Evolutionary conservation across 2,888 invertebrate genomes (phyloP).

Genomic region (Lacanobia wlatinum): DNA sequence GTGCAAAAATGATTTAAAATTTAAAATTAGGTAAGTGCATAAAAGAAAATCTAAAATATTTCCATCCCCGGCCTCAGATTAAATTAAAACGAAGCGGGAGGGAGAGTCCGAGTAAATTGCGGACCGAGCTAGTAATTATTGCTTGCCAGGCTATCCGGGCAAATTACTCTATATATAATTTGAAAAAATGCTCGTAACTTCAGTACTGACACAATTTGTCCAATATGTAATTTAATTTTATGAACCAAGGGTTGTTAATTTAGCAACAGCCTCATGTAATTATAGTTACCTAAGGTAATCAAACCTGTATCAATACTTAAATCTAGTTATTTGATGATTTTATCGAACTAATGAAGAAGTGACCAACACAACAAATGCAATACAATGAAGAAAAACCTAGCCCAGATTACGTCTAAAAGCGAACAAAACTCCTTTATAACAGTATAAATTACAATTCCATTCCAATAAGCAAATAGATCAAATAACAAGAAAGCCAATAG

Average conservation of each 20-base stretch:
- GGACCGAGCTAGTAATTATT: conserved; percentile 8
- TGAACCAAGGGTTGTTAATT: too few relatives aligned
- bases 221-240: background rate
- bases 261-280: too few relatives aligned
- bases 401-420: background rate
- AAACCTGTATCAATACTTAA: too few relatives aligned
- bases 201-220: background rate
- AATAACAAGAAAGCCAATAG: conserved; percentile 44
- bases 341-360: background rate
- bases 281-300: too few relatives aligned
- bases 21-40: background rate
- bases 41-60: conserved; percentile 6
- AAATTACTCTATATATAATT: background rate
- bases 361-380: background rate
- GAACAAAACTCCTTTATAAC: background rate
- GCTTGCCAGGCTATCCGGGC: background rate
- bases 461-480: conserved; percentile 29
- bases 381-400: background rate
- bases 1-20: background rate
- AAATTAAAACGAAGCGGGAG: conserved; percentile 27
- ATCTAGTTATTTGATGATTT: background rate
- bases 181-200: background rate
- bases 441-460: conserved; percentile 23
- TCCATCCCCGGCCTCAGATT: background rate
- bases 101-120: conserved; percentile 11